Evolutionary conservation across 1,140 invertebrate species (phyloP), one percentile per base, ranked within the genome.

Genomic region (Harlomillsia oculata): DNA sequence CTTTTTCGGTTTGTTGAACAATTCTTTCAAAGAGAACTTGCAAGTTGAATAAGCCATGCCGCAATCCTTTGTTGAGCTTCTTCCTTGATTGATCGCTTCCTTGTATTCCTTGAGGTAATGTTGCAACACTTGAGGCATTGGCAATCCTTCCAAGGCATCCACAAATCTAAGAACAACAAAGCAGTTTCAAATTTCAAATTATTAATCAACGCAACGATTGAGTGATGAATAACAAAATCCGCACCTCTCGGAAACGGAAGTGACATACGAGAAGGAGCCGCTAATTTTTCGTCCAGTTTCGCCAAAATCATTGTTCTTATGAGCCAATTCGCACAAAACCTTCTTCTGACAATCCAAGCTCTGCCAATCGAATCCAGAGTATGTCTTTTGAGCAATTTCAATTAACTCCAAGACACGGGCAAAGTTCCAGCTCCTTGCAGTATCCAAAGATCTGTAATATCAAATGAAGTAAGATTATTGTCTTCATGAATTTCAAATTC

Each of bases 331-430:
- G 28, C 63, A 65, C 13, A 65, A 53, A 26, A 53, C 53, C 25
- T 61, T 59, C 60, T 65, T 65, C 43, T 65, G 63, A 28, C 63
- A 65, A 20, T 65, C 59, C 48, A 65, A 16, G 34, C 53, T 56
- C 48, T 61, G 63, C 45, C 59, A 65, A 45, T 65, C 63, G 37
- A 65, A 65, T 46, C 53, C 48, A 49, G 59, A 59, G 37, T 65
- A 65, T 4, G 53, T 56, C 37, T 65, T 53, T 44, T 62, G 59
- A 40, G 63, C 63, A 32, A 65, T 52, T 2, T 53, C 52, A 46
- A 62, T 61, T 55, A 61, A 55, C 43, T 61, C 62, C 29, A 64
- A 40, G 30, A 64, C 63, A 16, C 56, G 59, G 14, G 49, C 25
- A 34, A 56, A 64, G 40, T 54, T 61, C 39, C 36, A 40, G 13